A percentile compares a stretch with the other conserved stretches of the same genome.
These are phyloP conservation scores for Varecia variegata DNA, from an alignment of 2,797 vertebrate genomes.

Conservation along the genomic window DNA sequence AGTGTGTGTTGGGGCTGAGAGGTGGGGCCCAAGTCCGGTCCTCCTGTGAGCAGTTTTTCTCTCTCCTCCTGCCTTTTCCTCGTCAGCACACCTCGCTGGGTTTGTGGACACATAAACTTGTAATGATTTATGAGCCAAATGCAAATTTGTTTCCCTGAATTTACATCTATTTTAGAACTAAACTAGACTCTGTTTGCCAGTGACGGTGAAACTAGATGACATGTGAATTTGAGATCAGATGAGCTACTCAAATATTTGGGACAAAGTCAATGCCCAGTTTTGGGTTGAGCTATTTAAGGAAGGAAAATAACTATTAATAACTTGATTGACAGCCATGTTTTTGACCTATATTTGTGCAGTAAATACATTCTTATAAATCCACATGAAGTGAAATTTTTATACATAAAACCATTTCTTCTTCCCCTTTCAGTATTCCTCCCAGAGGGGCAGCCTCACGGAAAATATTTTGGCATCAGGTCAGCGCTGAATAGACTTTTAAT, in stretches of 20 bases:
- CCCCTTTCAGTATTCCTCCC: neutral
- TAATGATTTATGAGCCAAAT: neutral
- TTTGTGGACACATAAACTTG: neutral
- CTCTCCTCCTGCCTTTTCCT: neutral
- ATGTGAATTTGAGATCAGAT: neutral
- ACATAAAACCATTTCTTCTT: accelerated
- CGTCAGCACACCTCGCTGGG: neutral
- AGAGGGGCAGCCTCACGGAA: neutral
- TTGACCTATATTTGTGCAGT: neutral
- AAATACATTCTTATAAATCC: neutral
- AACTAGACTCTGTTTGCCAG: neutral
- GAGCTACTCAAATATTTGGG: constrained; percentile 15
- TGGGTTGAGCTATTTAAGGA: constrained; percentile 26
- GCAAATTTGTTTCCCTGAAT: neutral
- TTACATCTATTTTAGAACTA: neutral
- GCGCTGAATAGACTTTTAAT: accelerated
- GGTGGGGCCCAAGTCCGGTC: neutral
- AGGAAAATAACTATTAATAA: constrained; percentile 41
- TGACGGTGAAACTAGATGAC: neutral
- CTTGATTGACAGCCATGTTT: constrained; percentile 5
- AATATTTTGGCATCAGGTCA: neutral
- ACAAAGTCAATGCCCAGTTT: constrained; percentile 10
- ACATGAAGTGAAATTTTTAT: neutral
- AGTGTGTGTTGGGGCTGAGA: neutral
- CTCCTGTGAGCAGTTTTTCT: too few species aligned